Evolutionary conservation across 2,888 invertebrate genomes (phyloP).

Genomic region (Eledona agricola): DNA sequence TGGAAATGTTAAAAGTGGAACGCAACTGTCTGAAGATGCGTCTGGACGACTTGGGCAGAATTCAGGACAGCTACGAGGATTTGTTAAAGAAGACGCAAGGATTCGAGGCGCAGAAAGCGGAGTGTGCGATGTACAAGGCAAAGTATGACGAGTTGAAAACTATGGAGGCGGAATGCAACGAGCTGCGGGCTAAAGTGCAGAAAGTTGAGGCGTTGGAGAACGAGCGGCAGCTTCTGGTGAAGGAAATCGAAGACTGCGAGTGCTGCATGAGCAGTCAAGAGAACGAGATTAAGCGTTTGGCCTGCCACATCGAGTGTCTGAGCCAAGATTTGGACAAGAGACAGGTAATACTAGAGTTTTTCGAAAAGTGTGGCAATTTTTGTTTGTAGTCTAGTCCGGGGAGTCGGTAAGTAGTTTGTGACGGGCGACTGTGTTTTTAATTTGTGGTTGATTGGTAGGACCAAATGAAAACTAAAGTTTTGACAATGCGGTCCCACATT

Average conservation of each 20-base stretch:
- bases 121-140: slow-evolving; percentile 57
- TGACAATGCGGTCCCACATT: slow-evolving; percentile 54
- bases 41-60: slow-evolving; percentile 49
- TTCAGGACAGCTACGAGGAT: slow-evolving; percentile 55
- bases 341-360: slow-evolving; percentile 50
- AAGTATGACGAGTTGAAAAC: slow-evolving; percentile 54
- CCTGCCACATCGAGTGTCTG: slow-evolving; percentile 65
- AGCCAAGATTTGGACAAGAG: slow-evolving; percentile 56
- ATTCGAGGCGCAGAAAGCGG: slow-evolving; percentile 54
- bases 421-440: slow-evolving; percentile 2
- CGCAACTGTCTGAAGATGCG: slow-evolving; percentile 49
- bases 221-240: slow-evolving; percentile 64
- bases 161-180: slow-evolving; percentile 53
- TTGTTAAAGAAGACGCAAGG: slow-evolving; percentile 49
- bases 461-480: slow-evolving; percentile 52
- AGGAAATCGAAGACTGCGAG: slow-evolving; percentile 67
- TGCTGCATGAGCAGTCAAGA: slow-evolving; percentile 68
- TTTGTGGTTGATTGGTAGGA: slow-evolving; percentile 46
- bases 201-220: slow-evolving; percentile 58
- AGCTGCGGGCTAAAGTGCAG: slow-evolving; percentile 52
- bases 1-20: slow-evolving; percentile 56
- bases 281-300: slow-evolving; percentile 67
- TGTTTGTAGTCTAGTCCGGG: neutral
- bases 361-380: slow-evolving; percentile 36
- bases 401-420: slow-evolving; percentile 9